Evolutionary conservation across 1,140 invertebrate genomes (phyloP).

Genomic region (Rhynchophorus ferrugineus): DNA sequence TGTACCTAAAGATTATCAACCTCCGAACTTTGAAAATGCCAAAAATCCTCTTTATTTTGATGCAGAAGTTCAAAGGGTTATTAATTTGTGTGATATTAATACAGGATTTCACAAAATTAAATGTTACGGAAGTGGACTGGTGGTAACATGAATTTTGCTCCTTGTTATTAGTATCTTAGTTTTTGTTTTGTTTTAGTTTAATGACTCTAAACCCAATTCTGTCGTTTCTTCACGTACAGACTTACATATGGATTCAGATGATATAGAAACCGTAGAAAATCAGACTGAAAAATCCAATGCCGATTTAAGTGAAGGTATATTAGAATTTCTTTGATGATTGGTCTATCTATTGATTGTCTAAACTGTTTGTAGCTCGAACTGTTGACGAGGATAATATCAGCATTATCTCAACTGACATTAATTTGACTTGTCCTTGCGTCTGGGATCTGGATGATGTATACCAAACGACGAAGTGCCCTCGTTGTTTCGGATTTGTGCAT

Average conservation of each 20-base stretch:
- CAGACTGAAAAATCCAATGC: too few relatives aligned
- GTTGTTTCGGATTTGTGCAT: constrained; percentile 1
- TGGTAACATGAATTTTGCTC: not conserved
- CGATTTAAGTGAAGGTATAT: too few relatives aligned
- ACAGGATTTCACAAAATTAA: not conserved
- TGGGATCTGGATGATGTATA: not conserved
- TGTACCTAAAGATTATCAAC: not conserved
- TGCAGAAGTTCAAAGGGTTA: not conserved
- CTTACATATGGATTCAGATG: too few relatives aligned
- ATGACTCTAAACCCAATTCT: too few relatives aligned
- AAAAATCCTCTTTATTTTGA: not conserved
- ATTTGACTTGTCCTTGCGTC: not conserved
- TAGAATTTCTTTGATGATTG: too few relatives aligned
- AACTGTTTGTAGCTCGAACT: too few relatives aligned
- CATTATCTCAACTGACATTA: not conserved
- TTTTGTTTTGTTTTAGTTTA: too few relatives aligned
- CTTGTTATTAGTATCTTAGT: not conserved
- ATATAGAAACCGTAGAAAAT: too few relatives aligned
- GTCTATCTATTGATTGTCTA: too few relatives aligned
- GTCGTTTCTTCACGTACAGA: too few relatives aligned
- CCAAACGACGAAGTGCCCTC: not conserved
- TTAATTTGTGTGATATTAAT: not conserved
- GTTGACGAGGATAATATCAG: too few relatives aligned
- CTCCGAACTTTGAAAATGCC: not conserved
- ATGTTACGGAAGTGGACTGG: not conserved